Percentiles rank a stretch among this genome's conserved stretches.
phyloP scores from a whole-genome alignment of 2,888 invertebrate species.

The Cistogaster globosa region DNA sequence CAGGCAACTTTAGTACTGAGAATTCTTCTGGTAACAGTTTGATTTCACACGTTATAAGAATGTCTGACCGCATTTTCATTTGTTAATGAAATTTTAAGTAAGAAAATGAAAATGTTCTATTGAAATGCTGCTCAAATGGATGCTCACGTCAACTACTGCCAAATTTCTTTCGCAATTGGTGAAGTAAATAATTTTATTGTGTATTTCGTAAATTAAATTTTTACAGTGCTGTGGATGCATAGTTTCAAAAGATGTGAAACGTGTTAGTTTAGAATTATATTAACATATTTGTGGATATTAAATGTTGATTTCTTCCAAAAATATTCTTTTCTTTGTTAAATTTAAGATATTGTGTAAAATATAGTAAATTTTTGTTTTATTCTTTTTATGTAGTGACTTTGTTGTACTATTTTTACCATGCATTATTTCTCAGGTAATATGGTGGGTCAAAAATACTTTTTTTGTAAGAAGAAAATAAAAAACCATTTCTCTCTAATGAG shows the following conservation, averaged over 20 bases:
- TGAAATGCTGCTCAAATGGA: too few relatives aligned
- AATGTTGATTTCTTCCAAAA: slow-evolving; percentile 61
- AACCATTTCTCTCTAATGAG: not conserved
- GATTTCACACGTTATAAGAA: too few relatives aligned
- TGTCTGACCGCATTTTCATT: too few relatives aligned
- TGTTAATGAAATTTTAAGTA: too few relatives aligned
- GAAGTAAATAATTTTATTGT: too few relatives aligned
- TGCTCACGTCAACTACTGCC: too few relatives aligned
- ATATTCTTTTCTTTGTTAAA: slow-evolving; percentile 28
- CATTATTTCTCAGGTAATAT: slow-evolving; percentile 67
- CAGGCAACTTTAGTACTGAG: too few relatives aligned
- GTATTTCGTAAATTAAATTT: too few relatives aligned
- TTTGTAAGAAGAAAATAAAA: slow-evolving; percentile 12
- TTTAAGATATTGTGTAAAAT: slow-evolving; percentile 25
- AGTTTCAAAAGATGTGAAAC: not conserved
- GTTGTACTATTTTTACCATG: slow-evolving; percentile 71
- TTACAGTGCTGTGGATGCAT: too few relatives aligned
- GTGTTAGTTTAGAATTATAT: not conserved
- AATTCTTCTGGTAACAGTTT: too few relatives aligned
- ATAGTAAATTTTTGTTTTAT: slow-evolving; percentile 38
- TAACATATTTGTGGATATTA: not conserved
- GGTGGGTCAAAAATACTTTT: slow-evolving; percentile 67
- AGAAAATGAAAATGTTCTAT: too few relatives aligned
- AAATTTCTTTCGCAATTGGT: too few relatives aligned
- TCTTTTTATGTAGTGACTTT: slow-evolving; percentile 37